A percentile compares a stretch with the other conserved stretches of the same genome.
phyloP scores from a whole-genome alignment of 2,888 invertebrate genomes.

The Himalopsyche anomala region DNA sequence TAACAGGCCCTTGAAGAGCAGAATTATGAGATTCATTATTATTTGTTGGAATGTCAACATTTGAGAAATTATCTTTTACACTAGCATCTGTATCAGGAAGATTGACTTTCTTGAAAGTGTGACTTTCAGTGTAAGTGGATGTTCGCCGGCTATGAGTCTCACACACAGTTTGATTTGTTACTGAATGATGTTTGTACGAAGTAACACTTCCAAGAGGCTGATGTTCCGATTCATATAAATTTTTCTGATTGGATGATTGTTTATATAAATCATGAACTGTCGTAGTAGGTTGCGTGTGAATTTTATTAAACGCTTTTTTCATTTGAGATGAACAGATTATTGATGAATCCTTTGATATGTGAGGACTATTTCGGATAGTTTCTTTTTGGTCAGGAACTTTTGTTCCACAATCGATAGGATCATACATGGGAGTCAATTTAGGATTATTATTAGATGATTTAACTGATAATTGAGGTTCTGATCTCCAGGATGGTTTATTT shows the following conservation, averaged over 20 bases:
- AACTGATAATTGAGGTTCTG: constrained; percentile 77
- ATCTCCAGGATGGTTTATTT: constrained; percentile 74
- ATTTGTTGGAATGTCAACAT: constrained; percentile 46
- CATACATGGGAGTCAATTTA: neutral
- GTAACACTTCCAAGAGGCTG: constrained; percentile 11
- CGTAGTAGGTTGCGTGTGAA: neutral
- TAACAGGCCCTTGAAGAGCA: constrained; percentile 79
- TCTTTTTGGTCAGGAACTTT: constrained; percentile 34
- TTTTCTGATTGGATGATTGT: constrained; percentile 10
- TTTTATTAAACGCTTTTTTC: constrained; percentile 7
- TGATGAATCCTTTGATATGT: neutral
- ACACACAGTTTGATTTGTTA: constrained; percentile 16
- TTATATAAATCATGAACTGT: constrained; percentile 27
- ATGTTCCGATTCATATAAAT: constrained; percentile 9
- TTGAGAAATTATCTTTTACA: constrained; percentile 48
- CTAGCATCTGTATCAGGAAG: constrained; percentile 39
- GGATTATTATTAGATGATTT: constrained; percentile 61
- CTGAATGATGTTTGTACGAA: constrained; percentile 14
- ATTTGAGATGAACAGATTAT: neutral
- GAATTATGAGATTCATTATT: constrained; percentile 71
- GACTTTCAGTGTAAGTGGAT: neutral
- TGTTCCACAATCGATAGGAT: constrained; percentile 18
- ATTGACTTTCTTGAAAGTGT: constrained; percentile 42
- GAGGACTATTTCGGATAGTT: constrained; percentile 4
- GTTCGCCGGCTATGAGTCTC: neutral